Conservation (phyloP, 2,888 invertebrate genomes). For the Myathropa florea region DNA sequence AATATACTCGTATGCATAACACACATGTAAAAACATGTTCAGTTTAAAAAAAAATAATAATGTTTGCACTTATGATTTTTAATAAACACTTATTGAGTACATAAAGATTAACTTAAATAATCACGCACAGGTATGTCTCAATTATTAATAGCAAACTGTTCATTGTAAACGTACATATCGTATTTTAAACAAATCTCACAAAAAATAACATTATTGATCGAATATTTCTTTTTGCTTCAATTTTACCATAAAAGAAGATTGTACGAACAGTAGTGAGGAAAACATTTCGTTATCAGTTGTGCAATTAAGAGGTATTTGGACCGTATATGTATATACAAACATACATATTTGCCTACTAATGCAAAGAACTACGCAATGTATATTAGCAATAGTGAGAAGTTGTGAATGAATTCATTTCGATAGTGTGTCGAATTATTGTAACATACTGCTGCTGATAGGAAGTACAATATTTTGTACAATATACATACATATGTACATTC, state of each 20-base stretch:
- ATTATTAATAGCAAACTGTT: background rate
- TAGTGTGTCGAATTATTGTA: background rate
- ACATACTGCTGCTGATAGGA: background rate
- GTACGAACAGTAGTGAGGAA: conserved; percentile 5
- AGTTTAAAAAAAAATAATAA: no score
- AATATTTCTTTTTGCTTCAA: background rate
- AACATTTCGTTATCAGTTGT: conserved; percentile 18
- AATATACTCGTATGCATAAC: background rate
- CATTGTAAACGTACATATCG: no score
- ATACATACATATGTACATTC: background rate
- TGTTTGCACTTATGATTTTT: background rate
- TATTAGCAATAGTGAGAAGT: conserved; percentile 19
- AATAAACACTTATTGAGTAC: background rate
- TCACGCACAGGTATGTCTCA: background rate
- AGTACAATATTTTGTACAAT: background rate
- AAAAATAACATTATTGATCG: background rate
- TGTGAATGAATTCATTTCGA: conserved; percentile 31
- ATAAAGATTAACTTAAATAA: background rate
- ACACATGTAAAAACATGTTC: background rate
- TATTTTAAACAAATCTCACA: background rate
- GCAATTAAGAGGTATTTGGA: background rate
- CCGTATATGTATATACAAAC: background rate
- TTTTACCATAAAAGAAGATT: conserved; percentile 25
- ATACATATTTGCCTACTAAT: background rate
- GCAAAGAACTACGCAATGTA: background rate